phyloP scores from a whole-genome alignment of 2,797 vertebrate genomes.

The Glossophaga mutica region DNA sequence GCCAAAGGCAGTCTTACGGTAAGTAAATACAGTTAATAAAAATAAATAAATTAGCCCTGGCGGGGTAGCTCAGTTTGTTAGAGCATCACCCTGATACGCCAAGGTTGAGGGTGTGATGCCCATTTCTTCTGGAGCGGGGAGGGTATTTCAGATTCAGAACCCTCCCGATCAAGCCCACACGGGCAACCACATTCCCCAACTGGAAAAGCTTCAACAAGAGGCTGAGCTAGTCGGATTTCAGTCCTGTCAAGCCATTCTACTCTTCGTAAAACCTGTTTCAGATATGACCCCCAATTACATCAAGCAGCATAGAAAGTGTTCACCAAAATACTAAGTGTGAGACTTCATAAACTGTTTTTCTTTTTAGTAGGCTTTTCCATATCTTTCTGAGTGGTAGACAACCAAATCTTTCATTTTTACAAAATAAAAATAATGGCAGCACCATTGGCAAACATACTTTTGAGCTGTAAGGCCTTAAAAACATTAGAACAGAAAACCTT shows the following conservation, averaged over 20 bases:
- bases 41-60: neutral
- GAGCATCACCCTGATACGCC: neutral
- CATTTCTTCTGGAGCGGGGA: neutral
- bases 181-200: neutral
- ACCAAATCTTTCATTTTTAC: neutral
- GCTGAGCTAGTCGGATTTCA: neutral
- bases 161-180: neutral
- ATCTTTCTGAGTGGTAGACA: neutral
- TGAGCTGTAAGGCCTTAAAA: neutral
- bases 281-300: neutral
- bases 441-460: neutral
- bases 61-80: neutral
- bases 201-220: neutral
- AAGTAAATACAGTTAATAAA: neutral
- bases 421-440: neutral
- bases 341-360: neutral
- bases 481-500: neutral
- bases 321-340: neutral
- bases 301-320: constrained; percentile 10
- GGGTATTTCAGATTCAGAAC: neutral
- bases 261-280: neutral
- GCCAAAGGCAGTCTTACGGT: neutral
- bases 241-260: neutral
- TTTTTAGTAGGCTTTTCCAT: neutral
- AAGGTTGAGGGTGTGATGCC: neutral